Evolutionary conservation across 2,797 vertebrate species (phyloP), one percentile per base, ranked within the genome.

Genomic region (Apogon hyalosoma): DNA sequence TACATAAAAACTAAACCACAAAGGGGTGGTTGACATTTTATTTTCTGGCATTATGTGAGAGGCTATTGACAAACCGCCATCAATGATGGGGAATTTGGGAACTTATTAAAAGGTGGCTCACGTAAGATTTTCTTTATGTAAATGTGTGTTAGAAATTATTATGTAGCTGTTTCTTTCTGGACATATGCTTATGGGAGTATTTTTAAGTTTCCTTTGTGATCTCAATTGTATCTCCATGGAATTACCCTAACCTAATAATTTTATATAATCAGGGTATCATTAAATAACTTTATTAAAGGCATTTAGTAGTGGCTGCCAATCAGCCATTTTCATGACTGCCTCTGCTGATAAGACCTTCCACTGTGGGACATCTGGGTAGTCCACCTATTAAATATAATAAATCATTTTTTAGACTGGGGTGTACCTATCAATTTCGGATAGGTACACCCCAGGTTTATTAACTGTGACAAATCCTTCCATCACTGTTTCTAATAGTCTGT

Each of bases 1-100:
- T 85, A 66, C 72, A 79, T 80, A 59, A 75, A 82, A 82, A 75
- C 52, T 56, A 63, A 86, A 80, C 58, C 54, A 59, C 48, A 63
- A 33, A 54, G 47, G 38, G 52, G 67, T 8, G 43, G 57, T 54
- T 73, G 54, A 45, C 5, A 49, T 58, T 77, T 31, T 46, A 47
- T 49, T 77, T 65, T 49, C 53, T 52, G 67, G 76, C 16, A 46
- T 57, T 57, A 14, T 36, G 39, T 53, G 28, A 19, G 19, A 71
- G 54, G 31, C 28, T 16, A n/a, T 2, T 52, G n/a, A 61, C 61
- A 11, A 21, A 54, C 49, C 18, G 28, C 36, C 49, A 66, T 72
- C 59, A 67, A 47, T 31, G 33, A 61, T 24, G 49, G 41, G 45
- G 67, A 58, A 28, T 70, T 63, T 42, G 52, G n/a, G 43, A 54